Evolutionary conservation across 2,888 invertebrate genomes (phyloP).

Genomic region (Lithophane ornitopus): DNA sequence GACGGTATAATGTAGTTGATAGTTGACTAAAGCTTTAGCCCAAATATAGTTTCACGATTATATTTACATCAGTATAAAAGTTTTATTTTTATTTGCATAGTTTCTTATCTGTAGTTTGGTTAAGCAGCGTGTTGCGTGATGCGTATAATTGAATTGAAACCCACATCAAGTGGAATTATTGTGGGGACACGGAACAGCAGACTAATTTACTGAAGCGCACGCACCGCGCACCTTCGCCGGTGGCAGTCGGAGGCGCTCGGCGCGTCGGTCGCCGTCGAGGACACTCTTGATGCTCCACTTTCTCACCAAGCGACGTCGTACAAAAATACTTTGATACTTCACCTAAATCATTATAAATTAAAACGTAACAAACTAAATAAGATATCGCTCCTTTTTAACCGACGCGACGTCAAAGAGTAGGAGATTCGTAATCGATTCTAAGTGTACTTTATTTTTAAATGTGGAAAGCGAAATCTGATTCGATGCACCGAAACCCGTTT

Average conservation of each 20-base stretch:
- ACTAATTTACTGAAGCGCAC: conserved; percentile 73
- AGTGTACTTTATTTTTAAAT: neutral
- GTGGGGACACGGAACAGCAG: conserved; percentile 78
- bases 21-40: conserved; percentile 18
- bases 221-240: conserved; percentile 53
- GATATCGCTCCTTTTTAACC: conserved; percentile 13
- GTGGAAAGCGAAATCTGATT: neutral
- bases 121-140: conserved; percentile 77
- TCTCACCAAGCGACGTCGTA: conserved; percentile 27
- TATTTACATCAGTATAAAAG: conserved; percentile 46
- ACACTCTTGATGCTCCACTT: conserved; percentile 40
- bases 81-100: conserved; percentile 54
- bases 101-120: conserved; percentile 54
- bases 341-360: conserved; percentile 9
- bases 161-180: conserved; percentile 80
- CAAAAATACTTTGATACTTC: conserved; percentile 22
- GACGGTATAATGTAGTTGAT: neutral
- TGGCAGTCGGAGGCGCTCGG: conserved; percentile 4
- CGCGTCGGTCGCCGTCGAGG: conserved; percentile 4
- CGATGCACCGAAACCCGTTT: neutral
- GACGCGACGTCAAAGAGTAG: neutral
- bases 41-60: conserved; percentile 41
- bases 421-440: too few species aligned
- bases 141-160: conserved; percentile 82
- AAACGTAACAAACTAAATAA: conserved; percentile 16